These are phyloP conservation scores for Uloborus plumipes DNA, from an alignment of 2,888 invertebrate genomes.

Conservation along the genomic window DNA sequence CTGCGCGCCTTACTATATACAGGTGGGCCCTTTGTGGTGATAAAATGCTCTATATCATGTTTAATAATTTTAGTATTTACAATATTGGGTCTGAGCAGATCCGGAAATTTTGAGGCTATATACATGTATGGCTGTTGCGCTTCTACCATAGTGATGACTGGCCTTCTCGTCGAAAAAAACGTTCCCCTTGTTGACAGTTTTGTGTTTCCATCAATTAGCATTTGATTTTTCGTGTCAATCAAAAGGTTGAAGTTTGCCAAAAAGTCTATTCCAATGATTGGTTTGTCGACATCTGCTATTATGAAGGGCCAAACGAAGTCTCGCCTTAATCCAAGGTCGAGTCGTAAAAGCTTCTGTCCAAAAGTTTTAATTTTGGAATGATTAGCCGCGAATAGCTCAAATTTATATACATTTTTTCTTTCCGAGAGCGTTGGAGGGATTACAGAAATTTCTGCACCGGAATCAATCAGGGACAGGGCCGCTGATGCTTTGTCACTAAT, in stretches of 20 bases:
- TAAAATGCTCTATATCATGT: conserved; percentile 66
- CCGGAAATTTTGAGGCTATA: conserved; percentile 1
- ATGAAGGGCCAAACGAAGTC: conserved; percentile 55
- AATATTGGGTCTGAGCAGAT: not conserved
- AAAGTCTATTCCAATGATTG: conserved; percentile 66
- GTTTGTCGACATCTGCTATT: conserved; percentile 57
- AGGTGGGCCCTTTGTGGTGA: conserved; percentile 68
- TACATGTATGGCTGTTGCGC: not conserved
- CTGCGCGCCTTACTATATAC: conserved; percentile 60
- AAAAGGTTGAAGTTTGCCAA: conserved; percentile 29
- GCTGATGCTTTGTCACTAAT: conserved; percentile 7
- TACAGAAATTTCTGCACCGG: conserved; percentile 1
- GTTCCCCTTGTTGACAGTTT: too few relatives aligned
- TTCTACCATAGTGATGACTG: too few relatives aligned
- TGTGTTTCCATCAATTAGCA: not conserved
- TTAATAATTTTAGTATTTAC: conserved; percentile 6
- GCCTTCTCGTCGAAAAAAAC: too few relatives aligned
- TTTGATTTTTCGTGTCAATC: conserved; percentile 26
- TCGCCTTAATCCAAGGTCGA: conserved; percentile 42
- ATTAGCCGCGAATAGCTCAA: conserved; percentile 43
- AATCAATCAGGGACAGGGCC: not conserved
- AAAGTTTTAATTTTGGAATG: conserved; percentile 32
- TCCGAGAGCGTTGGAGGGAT: not conserved
- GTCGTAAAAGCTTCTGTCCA: conserved; percentile 24
- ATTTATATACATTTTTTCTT: not conserved